Conservation (phyloP, 2,113 vertebrate genomes). For the Tachycineta bicolor region DNA sequence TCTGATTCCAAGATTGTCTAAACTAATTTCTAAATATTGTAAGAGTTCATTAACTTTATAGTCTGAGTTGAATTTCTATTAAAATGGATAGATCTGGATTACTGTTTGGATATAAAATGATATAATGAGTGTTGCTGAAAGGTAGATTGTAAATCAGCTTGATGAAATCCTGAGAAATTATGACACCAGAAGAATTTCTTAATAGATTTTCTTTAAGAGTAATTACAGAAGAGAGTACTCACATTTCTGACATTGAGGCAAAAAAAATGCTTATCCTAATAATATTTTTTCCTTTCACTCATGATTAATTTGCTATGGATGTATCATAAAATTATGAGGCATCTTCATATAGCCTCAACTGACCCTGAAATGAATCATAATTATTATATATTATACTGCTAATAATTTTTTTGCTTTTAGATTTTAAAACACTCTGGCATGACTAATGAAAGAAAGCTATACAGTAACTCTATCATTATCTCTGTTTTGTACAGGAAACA, state of each 20-base stretch:
- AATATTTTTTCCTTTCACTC: neutral
- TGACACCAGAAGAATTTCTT: neutral
- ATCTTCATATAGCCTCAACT: neutral
- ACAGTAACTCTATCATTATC: neutral
- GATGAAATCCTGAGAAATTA: neutral
- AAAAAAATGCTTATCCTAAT: neutral
- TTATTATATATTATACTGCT: neutral
- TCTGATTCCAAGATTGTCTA: conserved; percentile 25
- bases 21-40: conserved; percentile 39
- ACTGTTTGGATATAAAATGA: neutral
- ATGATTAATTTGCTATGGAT: neutral
- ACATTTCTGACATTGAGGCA: neutral
- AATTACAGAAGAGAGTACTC: neutral
- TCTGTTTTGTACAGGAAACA: neutral
- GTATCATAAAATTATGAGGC: neutral
- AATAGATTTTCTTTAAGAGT: neutral
- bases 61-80: neutral
- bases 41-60: conserved; percentile 51
- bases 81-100: neutral
- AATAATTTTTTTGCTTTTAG: neutral
- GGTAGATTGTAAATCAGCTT: neutral
- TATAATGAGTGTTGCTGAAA: neutral
- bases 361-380: neutral
- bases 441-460: neutral
- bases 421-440: neutral